phyloP scores from a whole-genome alignment of 2,113 vertebrate genomes.

The Chaetura pelagica region DNA sequence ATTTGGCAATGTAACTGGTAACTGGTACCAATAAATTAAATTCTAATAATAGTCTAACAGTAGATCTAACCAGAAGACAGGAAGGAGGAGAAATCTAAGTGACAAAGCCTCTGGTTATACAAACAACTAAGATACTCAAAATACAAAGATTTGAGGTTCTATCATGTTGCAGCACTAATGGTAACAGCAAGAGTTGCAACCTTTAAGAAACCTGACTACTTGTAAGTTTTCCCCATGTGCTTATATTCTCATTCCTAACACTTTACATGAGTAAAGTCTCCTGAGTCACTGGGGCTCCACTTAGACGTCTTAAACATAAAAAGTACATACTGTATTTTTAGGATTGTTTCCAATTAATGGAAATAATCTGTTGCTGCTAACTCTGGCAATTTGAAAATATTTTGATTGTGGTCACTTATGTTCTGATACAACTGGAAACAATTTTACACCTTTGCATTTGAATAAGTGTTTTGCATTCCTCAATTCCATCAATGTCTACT shows the following conservation, averaged over 20 bases:
- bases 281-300: not conserved
- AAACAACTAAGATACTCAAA: not conserved
- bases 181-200: not conserved
- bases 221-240: not conserved
- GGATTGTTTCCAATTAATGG: not conserved
- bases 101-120: not conserved
- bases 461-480: not conserved
- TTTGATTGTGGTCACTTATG: not conserved
- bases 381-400: not conserved
- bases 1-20: conserved; percentile 14
- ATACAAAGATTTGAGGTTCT: not conserved
- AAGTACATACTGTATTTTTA: not conserved
- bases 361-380: not conserved
- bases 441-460: not conserved
- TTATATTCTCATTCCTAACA: not conserved
- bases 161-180: not conserved
- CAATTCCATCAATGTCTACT: not conserved
- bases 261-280: not conserved
- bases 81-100: not conserved
- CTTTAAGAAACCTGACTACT: not conserved
- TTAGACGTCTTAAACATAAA: not conserved
- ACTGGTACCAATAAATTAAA: not conserved
- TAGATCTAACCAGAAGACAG: not conserved
- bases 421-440: not conserved
- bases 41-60: not conserved